Evolutionary conservation across 1,140 invertebrate species (phyloP).

Genomic region (Lepidurus apus): DNA sequence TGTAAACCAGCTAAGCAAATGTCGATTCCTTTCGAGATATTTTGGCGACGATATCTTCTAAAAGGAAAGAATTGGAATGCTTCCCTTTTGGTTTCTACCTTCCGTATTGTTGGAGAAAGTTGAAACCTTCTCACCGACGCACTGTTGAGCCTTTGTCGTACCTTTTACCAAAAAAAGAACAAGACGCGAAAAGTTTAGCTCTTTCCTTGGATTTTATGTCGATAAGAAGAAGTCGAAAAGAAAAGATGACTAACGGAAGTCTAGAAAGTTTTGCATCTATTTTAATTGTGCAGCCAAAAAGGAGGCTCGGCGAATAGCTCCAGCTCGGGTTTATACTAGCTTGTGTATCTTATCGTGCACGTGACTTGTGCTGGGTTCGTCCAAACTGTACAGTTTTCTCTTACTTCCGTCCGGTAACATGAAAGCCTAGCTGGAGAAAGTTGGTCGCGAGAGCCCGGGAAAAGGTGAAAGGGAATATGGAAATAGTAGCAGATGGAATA

Average conservation of each 20-base stretch:
- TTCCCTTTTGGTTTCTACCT: background rate
- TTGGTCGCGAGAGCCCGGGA: background rate
- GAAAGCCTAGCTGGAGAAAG: slow-evolving; percentile 1
- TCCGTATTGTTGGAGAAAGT: background rate
- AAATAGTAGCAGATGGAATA: slow-evolving; percentile 15
- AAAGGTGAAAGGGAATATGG: slow-evolving; percentile 15
- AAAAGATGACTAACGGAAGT: background rate
- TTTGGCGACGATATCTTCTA: background rate
- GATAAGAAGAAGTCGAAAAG: background rate
- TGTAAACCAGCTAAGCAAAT: background rate
- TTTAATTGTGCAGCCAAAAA: too few species aligned
- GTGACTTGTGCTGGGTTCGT: background rate
- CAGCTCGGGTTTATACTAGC: too few species aligned
- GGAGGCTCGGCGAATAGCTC: too few species aligned
- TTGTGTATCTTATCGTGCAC: too few species aligned
- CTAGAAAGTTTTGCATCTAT: background rate
- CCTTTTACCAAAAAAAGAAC: too few species aligned
- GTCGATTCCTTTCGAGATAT: background rate
- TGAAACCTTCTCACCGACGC: background rate
- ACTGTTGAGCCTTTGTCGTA: background rate
- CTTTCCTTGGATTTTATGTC: background rate
- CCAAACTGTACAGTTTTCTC: background rate
- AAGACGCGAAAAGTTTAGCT: too few species aligned
- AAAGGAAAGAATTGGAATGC: background rate
- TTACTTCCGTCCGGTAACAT: background rate